A percentile compares a stretch with the other conserved stretches of the same genome.
Conservation (phyloP, 2,888 invertebrate genomes). For the Parochlus steinenii region DNA sequence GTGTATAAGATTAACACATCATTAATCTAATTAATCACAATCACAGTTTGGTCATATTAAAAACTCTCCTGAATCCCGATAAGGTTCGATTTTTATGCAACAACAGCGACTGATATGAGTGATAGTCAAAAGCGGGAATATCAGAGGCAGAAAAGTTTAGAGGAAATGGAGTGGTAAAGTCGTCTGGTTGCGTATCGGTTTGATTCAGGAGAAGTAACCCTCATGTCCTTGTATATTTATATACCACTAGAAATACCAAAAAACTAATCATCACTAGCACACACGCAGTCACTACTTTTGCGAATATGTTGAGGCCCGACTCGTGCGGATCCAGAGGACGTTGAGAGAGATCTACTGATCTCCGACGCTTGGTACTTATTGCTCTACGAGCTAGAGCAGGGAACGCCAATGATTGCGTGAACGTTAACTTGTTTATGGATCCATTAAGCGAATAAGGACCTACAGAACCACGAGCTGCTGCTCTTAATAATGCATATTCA, state of each 20-base stretch:
- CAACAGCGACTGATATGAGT: constrained; percentile 6
- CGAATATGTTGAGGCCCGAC: constrained; percentile 50
- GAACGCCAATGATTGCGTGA: constrained; percentile 56
- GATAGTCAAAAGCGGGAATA: constrained; percentile 8
- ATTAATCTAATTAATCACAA: constrained; percentile 1
- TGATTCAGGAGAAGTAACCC: constrained; percentile 40
- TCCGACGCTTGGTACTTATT: constrained; percentile 39
- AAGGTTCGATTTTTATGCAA: constrained; percentile 7
- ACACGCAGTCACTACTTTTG: constrained; percentile 51
- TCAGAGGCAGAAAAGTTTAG: background rate
- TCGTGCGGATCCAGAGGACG: constrained; percentile 43
- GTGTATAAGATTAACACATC: background rate
- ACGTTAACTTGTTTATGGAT: constrained; percentile 53
- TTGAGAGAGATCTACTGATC: constrained; percentile 34
- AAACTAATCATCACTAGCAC: constrained; percentile 51
- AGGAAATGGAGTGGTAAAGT: background rate
- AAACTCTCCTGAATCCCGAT: constrained; percentile 9
- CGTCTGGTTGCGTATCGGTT: background rate
- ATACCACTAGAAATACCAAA: constrained; percentile 54
- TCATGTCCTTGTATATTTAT: constrained; percentile 60
- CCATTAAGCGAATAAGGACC: constrained; percentile 54
- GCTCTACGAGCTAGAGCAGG: constrained; percentile 51
- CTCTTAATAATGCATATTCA: constrained; percentile 49
- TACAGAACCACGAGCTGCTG: constrained; percentile 52
- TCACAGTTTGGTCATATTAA: constrained; percentile 1